Conservation (phyloP, 2,888 invertebrate species). For the Leptopterna dolabrata region DNA sequence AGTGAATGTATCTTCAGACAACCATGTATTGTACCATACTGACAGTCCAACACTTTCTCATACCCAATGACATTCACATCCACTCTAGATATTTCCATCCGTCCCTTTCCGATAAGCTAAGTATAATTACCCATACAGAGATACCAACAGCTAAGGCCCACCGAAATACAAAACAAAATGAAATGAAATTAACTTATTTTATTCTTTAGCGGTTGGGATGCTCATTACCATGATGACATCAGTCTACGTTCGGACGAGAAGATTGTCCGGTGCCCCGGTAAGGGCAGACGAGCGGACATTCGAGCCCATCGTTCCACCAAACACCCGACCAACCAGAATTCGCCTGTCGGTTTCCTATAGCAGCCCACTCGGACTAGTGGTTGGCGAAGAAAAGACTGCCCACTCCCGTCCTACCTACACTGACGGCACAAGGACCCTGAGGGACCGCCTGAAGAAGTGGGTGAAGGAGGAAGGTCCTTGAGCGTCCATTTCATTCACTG, state of each 20-base stretch:
- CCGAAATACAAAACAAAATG: no score
- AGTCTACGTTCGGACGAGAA: neutral
- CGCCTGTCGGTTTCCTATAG: neutral
- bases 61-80: no score
- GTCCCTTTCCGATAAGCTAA: no score
- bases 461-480: neutral
- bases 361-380: neutral
- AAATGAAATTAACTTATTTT: no score
- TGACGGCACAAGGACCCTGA: neutral
- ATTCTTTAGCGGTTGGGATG: no score
- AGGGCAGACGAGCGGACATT: neutral
- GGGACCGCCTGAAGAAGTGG: neutral
- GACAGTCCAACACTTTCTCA: no score
- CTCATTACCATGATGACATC: neutral
- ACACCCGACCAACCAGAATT: neutral
- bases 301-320: neutral
- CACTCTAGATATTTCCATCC: no score
- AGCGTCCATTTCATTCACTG: neutral
- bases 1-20: no score
- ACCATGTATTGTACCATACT: no score
- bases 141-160: no score
- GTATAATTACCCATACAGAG: no score
- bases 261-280: neutral
- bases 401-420: neutral
- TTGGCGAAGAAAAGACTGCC: neutral